Evolutionary conservation across 92 coral and sea anemone species (phyloP).

Genomic region (Zoanthus gigantus): DNA sequence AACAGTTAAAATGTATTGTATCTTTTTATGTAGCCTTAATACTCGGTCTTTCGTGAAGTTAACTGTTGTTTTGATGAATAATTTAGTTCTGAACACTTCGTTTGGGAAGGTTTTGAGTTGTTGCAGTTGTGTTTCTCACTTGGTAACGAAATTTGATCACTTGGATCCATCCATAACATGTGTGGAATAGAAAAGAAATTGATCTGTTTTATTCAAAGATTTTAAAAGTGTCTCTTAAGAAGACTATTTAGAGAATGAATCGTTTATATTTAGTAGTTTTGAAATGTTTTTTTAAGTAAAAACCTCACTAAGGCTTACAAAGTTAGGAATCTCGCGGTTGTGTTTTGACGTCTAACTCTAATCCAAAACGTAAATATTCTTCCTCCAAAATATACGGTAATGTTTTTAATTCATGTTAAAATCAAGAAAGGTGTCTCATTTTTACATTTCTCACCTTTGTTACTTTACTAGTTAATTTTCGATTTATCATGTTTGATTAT

Average conservation of each 20-base stretch:
- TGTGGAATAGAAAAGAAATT: not conserved
- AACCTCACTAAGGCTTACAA: not conserved
- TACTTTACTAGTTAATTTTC: conserved; percentile 40
- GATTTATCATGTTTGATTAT: conserved; percentile 37
- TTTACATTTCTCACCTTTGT: conserved; percentile 46
- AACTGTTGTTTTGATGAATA: not conserved
- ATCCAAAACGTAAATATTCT: not conserved
- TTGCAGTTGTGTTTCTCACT: not conserved
- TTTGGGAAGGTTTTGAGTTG: not conserved
- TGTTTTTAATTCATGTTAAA: not conserved
- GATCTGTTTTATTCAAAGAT: too few species aligned
- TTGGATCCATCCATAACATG: not conserved
- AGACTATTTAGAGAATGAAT: not conserved
- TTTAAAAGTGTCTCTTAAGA: not conserved
- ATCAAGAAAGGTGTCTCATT: not conserved
- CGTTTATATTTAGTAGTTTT: not conserved
- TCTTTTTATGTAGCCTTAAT: not conserved
- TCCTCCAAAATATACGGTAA: not conserved
- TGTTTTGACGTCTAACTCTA: not conserved
- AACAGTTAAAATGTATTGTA: not conserved
- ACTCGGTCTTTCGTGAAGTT: not conserved
- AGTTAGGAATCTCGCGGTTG: not conserved
- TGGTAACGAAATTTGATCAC: not conserved
- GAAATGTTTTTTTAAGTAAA: not conserved
- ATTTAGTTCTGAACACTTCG: not conserved